Conservation (phyloP, 2,888 invertebrate genomes). For the Lasius fuliginosus region DNA sequence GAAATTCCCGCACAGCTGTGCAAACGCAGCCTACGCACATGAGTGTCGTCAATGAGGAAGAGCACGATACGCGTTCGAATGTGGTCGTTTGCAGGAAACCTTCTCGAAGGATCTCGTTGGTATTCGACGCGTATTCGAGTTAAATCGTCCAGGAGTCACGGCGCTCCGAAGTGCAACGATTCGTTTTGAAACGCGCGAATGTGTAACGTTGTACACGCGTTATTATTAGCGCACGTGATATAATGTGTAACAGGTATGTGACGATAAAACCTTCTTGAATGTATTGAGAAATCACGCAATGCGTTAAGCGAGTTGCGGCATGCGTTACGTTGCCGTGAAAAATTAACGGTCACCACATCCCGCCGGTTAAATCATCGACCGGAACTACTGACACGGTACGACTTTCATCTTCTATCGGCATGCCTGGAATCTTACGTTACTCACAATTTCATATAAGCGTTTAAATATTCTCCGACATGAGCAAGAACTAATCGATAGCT, state of each 20-base stretch:
- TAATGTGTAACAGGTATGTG: slow-evolving; percentile 22
- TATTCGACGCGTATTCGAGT: slow-evolving; percentile 11
- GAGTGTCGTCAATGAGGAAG: slow-evolving; percentile 46
- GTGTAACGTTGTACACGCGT: background rate
- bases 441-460: slow-evolving; percentile 8
- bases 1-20: slow-evolving; percentile 41
- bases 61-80: slow-evolving; percentile 48
- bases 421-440: slow-evolving; percentile 15
- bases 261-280: background rate
- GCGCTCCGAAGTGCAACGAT: slow-evolving; percentile 9
- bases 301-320: slow-evolving; percentile 10
- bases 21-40: slow-evolving; percentile 39
- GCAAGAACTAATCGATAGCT: slow-evolving; percentile 25
- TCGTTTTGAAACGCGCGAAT: background rate
- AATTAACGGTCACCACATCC: slow-evolving; percentile 25
- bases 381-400: slow-evolving; percentile 47
- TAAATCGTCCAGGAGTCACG: background rate
- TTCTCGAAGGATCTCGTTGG: slow-evolving; percentile 35
- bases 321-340: slow-evolving; percentile 22
- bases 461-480: background rate
- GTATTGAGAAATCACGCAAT: background rate
- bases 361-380: slow-evolving; percentile 36
- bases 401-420: slow-evolving; percentile 40
- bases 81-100: background rate
- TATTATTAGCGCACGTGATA: slow-evolving; percentile 22